Base-by-base conservation (phyloP, 2,113 vertebrate genomes). In the Tragelaphus strepsiceros region DNA sequence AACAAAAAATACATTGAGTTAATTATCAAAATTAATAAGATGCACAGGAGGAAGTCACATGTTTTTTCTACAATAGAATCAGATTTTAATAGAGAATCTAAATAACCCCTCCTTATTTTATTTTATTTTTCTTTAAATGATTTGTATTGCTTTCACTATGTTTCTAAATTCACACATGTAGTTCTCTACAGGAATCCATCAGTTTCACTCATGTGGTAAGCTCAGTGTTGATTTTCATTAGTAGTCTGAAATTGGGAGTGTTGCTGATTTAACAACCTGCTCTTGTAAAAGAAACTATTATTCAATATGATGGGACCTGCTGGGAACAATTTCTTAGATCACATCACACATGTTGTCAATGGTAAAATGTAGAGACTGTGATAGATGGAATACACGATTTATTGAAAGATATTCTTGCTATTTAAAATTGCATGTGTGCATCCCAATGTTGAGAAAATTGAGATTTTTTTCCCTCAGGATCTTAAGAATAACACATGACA, bases 301-400 rank as follows among this genome's bases (percentile, higher is more conserved):
- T 97, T 97, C 89, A 95, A 16, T 94, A 78, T 32, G 97, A 97
- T 94, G 32, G 78, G 17, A 82, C 91, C 93, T 97, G 93, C 94
- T 96, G 84, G 62, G 95, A 95, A 96, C 90, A 96, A 94, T 97
- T 97, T 97, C 96, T 90, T 94, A 74, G 88, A 95, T 95, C 74
- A 82, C 43, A 95, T 96, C 90, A 88, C 84, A 77, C 94, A 82
- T 67, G 90, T 88, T 96, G 81, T 97, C 95, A 97, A 13, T 94
- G 81, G 74, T 94, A 86, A 96, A 97, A 91, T 64, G 93, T 91
- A 28, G 88, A 96, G 13, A 62, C 54, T 51, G 35, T 95, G 93
- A 96, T 94, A 97, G 85, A 97, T 94, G 94, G 96, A 93, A 86
- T 39, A 39, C 22, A 32, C 77, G n/a, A 77, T 94, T 94, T 91